Evolutionary conservation across 2,113 vertebrate species (phyloP), one percentile per base, ranked within the genome.

Genomic region (Paramisgurnus dabryanus): DNA sequence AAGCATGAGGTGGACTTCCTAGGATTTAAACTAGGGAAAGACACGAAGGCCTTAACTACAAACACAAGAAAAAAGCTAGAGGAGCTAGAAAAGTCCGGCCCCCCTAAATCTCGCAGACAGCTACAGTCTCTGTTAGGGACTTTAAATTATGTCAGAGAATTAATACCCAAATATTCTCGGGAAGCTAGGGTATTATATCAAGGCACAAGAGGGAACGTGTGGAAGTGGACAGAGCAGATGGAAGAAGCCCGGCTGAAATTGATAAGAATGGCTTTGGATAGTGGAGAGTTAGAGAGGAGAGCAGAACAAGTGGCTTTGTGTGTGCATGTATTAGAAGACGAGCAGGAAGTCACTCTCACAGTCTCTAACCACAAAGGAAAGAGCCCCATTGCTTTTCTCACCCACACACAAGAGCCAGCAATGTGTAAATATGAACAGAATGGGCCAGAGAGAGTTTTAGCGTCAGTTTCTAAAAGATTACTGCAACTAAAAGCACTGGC

Each of bases 311-410:
- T 63, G 4, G 22, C 61, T 1, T 2, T 64, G 11, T 2, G 5
- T 0, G 12, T 7, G 2, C 3, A 5, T 13, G 61, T 64, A 1
- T 2, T 0, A 0, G 61, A 64, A 0, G 5, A 5, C 0, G 27
- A 13, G 0, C 0, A 39, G 0, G 61, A 64, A 13, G 12, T 39
- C 0, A 0, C 5, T 6, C 5, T 64, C 0, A 64, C 61, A 0
- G 0, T 39, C 0, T 27, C 3, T 0, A 60, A 60, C 61, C 7
- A 27, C 10, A 4, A 10, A 6, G 18, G 63, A 6, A n/a, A 65
- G 18, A 9, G 8, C 4, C 9, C 22, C 4, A 22, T 65, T 6
- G 10, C 13, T 5, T 65, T 65, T 22, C 18, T 65, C 3, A 65
- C 9, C 18, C 34, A 27, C 4, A 65, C 9, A 65, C n/a, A 27